Base-by-base conservation (phyloP, 2,888 invertebrate genomes). In the Cenopis cana region DNA sequence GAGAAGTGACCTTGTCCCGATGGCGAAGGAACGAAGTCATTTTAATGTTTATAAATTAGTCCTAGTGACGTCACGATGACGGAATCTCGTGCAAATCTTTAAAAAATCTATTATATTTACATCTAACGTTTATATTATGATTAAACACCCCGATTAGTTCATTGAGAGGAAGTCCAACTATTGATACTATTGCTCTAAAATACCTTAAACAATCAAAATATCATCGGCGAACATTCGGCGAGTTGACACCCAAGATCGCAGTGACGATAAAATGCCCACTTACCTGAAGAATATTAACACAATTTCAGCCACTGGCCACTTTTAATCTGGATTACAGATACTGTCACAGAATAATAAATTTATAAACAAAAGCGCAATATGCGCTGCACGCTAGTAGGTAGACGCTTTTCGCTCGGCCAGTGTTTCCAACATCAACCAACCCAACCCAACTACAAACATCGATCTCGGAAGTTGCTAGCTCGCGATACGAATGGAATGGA, bases 41-140 rank as follows among this genome's bases (percentile, higher is more conserved):
- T 89, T 86, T 85, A 69, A 86, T 89, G 91, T 91, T 89, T 91
- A 87, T 91, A 92, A 90, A 88, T 91, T 90, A 88, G 86, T 84
- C 79, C 81, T 85, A 77, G 80, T 93, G 93, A 93, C 93, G 93
- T 92, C 93, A 93, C 89, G 82, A 84, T 82, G 86, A 86, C 88
- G 83, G 81, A 90, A 88, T 88, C 64, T 89, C 86, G 82, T 81
- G 75, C 76, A 79, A 80, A 79, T 81, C 73, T 79, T 77, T 75
- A 77, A 80, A 76, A 17, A 12, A 75, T 79, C 78, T 75, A 76
- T 74, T 64, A 65, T 77, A 71, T 70, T 69, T 71, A 61, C 65
- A 67, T 68, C 71, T 70, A 64, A 70, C 60, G 66, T 66, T 66
- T 68, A 24, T 60, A 64, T 73, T 36, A 70, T 54, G 14, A 20